Conservation (phyloP, 2,113 vertebrate species). For the Cichladusa arquata region DNA sequence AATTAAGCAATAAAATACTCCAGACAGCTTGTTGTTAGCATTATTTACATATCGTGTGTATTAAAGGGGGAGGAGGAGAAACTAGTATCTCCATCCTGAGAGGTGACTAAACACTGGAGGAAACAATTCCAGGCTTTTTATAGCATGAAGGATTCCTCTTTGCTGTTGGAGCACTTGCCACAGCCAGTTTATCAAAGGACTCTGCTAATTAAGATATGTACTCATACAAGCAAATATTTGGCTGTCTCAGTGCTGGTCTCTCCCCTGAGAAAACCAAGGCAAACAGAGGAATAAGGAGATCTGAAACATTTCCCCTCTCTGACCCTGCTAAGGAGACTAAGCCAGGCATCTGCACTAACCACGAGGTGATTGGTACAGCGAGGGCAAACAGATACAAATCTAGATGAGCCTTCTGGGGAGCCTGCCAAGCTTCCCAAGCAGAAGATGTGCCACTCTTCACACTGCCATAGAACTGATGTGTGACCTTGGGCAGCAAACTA, state of each 20-base stretch:
- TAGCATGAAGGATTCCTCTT: conserved; percentile 16
- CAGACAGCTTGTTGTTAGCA: conserved; percentile 59
- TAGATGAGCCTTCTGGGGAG: background rate
- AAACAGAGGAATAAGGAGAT: background rate
- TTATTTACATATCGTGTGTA: conserved; percentile 42
- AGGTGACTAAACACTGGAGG: background rate
- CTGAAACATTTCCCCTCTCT: background rate
- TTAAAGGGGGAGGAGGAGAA: background rate
- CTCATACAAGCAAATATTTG: conserved; percentile 20
- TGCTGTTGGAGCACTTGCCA: background rate
- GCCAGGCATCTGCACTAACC: background rate
- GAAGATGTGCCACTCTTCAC: background rate
- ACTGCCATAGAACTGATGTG: background rate
- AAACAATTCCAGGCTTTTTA: conserved; percentile 38
- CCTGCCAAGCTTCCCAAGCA: background rate
- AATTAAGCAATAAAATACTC: conserved; percentile 70
- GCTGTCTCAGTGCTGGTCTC: background rate
- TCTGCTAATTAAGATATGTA: conserved; percentile 42
- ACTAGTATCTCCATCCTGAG: conserved; percentile 30
- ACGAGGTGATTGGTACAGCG: rapidly evolving
- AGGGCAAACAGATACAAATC: background rate
- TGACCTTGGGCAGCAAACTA: rapidly evolving
- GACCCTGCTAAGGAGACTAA: background rate
- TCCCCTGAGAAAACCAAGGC: background rate
- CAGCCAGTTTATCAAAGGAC: background rate